A percentile compares a stretch with the other conserved stretches of the same genome.
Evolutionary conservation across 1,140 invertebrate species (phyloP).

Genomic region (Drosophila sp.): DNA sequence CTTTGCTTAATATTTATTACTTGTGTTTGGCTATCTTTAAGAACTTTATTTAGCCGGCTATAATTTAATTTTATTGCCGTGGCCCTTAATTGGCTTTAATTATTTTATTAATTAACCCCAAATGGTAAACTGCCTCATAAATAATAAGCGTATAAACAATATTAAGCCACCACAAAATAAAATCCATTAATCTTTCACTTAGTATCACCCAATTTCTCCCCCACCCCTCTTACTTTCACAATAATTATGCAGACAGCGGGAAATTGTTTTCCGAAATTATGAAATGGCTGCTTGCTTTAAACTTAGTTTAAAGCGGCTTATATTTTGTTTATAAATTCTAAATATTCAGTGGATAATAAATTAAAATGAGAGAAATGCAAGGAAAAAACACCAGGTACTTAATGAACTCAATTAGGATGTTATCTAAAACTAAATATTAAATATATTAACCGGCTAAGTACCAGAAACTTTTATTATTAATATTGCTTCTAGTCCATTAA

Average conservation of each 20-base stretch:
- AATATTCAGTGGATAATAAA: background rate
- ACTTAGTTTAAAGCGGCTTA: constrained; percentile 1
- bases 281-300: background rate
- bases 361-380: too few relatives aligned
- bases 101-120: constrained; percentile 31
- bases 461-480: too few relatives aligned
- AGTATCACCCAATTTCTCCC: constrained; percentile 25
- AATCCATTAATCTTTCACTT: constrained; percentile 55
- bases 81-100: constrained; percentile 26
- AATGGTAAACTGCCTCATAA: constrained; percentile 30
- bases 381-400: too few relatives aligned
- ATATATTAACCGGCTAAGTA: too few relatives aligned
- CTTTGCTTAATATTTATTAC: constrained; percentile 21
- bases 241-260: constrained; percentile 34
- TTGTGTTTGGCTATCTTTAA: constrained; percentile 10
- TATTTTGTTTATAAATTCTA: background rate
- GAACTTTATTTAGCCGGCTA: background rate
- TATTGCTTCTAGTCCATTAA: too few relatives aligned
- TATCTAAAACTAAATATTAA: too few relatives aligned
- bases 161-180: constrained; percentile 50
- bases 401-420: too few relatives aligned
- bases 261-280: background rate
- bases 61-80: constrained; percentile 10
- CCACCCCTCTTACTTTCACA: background rate
- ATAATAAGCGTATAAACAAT: constrained; percentile 38